Evolutionary conservation across 2,113 vertebrate species (phyloP), one percentile per base, ranked within the genome.

Genomic region (Bubo scandiacus): DNA sequence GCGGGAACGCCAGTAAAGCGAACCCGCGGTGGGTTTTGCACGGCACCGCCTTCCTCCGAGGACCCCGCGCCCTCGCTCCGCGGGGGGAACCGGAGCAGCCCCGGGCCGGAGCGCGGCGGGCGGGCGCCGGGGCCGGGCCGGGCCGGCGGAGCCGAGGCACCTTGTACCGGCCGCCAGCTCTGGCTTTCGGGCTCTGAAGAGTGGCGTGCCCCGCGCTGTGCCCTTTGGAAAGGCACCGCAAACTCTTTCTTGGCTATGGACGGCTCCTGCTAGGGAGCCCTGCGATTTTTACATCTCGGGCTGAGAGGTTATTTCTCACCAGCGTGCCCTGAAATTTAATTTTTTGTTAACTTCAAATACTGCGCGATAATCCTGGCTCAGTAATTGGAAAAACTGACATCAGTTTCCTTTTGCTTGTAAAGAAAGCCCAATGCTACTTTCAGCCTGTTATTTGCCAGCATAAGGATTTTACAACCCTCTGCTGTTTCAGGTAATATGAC

Each of bases 301-400:
- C 45, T 68, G 42, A 13, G 55, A 5, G 63, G n/a, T 65, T 61
- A 29, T 70, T 83, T 73, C 67, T 73, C 86, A 42, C n/a, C 66
- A 52, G 52, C 5, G 30, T 30, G 40, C 15, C n/a, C 51, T 42
- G 58, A 73, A 65, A 62, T 43, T 36, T 38, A 52, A 22, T 45
- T 57, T 61, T 77, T 73, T 75, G 18, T 59, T 21, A 81, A 90
- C 85, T 92, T 83, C 5, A 73, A 94, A 70, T 58, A 57, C 57
- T 11, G 32, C 77, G 55, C 20, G 30, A 83, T 81, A 83, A 92
- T 93, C 82, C 86, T 89, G 88, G 88, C 82, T 57, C 72, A 10
- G 52, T 59, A 88, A 72, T 15, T 61, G 86, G 95, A 94, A 96
- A 95, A 94, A 84, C 45, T 88, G 94, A 95, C 83, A 59, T 67